phyloP scores from a whole-genome alignment of 2,888 invertebrate species.

The Caenorhabditis sinica region DNA sequence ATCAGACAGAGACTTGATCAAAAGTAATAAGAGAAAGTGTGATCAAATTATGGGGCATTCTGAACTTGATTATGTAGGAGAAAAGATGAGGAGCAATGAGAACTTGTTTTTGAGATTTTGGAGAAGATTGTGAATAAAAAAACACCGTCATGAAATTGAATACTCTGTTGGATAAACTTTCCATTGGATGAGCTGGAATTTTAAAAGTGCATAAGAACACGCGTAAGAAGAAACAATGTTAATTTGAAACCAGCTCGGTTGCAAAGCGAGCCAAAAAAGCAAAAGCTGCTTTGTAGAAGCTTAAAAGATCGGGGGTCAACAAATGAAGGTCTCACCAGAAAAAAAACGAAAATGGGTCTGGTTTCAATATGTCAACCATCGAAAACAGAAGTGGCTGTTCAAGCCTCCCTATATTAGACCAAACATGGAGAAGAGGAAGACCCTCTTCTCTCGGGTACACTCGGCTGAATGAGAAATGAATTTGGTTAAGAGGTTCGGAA shows the following conservation, averaged over 20 bases:
- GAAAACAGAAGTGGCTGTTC: slow-evolving; percentile 57
- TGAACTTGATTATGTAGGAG: neutral
- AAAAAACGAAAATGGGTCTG: slow-evolving; percentile 55
- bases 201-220: slow-evolving; percentile 19
- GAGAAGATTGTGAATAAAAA: slow-evolving; percentile 19
- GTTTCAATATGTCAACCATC: slow-evolving; percentile 61
- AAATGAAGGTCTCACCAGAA: slow-evolving; percentile 20
- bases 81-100: neutral
- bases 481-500: slow-evolving; percentile 61
- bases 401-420: slow-evolving; percentile 53
- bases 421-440: slow-evolving; percentile 24
- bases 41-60: neutral
- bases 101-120: neutral
- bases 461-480: slow-evolving; percentile 55
- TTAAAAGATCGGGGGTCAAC: slow-evolving; percentile 43
- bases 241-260: slow-evolving; percentile 19
- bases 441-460: slow-evolving; percentile 47
- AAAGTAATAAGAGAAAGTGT: neutral
- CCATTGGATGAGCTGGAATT: slow-evolving; percentile 12
- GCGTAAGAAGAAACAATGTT: slow-evolving; percentile 9
- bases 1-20: slow-evolving; percentile 9
- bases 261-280: neutral
- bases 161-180: slow-evolving; percentile 55
- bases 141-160: slow-evolving; percentile 43
- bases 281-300: neutral